phyloP scores from a whole-genome alignment of 2,888 invertebrate species.

The Drosophila pegasa region DNA sequence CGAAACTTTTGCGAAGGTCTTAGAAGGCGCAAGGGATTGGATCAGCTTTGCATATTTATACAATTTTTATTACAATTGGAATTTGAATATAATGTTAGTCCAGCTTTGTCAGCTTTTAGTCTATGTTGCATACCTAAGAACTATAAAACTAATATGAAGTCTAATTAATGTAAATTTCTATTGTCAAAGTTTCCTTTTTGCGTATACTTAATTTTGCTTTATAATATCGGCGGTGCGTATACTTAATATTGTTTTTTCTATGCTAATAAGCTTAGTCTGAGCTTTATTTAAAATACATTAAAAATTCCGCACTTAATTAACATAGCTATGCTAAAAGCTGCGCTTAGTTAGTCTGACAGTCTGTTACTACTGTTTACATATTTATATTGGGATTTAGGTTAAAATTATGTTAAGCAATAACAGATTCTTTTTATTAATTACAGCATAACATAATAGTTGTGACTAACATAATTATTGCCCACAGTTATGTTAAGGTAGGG shows the following conservation, averaged over 20 bases:
- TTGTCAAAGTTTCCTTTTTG: not conserved
- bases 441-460: no score
- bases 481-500: not conserved
- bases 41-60: not conserved
- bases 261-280: not conserved
- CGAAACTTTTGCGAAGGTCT: constrained; percentile 1
- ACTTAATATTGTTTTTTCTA: not conserved
- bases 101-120: not conserved
- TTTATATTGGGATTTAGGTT: not conserved
- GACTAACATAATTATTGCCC: no score
- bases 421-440: not conserved
- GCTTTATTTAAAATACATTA: not conserved
- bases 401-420: not conserved
- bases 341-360: not conserved
- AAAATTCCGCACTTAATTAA: not conserved
- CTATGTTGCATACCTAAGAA: not conserved
- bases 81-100: not conserved
- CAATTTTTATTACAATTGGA: no score
- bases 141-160: not conserved
- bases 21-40: not conserved
- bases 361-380: not conserved
- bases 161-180: not conserved
- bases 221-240: not conserved
- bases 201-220: not conserved
- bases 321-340: not conserved